A percentile compares a stretch with the other conserved stretches of the same genome.
These are phyloP conservation scores for Pholis gunnellus DNA, from an alignment of 2,113 vertebrate species.

Conservation along the genomic window DNA sequence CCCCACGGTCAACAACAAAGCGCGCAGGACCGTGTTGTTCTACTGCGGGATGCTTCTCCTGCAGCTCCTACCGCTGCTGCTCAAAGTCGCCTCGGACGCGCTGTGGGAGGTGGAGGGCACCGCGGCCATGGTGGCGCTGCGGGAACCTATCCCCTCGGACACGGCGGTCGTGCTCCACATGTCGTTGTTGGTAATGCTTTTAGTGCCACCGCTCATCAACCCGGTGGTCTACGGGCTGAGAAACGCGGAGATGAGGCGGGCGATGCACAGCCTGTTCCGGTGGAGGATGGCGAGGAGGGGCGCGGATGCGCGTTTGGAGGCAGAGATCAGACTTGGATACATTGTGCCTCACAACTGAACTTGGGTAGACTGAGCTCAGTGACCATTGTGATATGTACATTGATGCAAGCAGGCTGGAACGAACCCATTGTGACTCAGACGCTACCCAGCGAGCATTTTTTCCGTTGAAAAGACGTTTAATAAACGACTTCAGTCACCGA, in stretches of 20 bases:
- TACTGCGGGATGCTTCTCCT: conserved; percentile 76
- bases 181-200: conserved; percentile 51
- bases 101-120: conserved; percentile 64
- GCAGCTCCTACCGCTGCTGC: conserved; percentile 71
- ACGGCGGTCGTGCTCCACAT: conserved; percentile 58
- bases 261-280: conserved; percentile 12
- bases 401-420: not conserved
- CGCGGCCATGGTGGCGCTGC: not conserved
- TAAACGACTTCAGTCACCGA: too few species aligned
- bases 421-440: not conserved
- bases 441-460: not conserved
- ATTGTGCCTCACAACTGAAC: not conserved
- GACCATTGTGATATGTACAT: not conserved
- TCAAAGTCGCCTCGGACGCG: conserved; percentile 63
- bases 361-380: not conserved
- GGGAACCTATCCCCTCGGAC: not conserved
- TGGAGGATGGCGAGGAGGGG: not conserved
- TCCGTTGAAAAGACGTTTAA: too few species aligned
- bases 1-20: conserved; percentile 59
- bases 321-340: not conserved
- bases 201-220: conserved; percentile 75
- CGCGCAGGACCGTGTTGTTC: conserved; percentile 73
- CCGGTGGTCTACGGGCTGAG: conserved; percentile 73
- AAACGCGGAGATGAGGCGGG: conserved; percentile 61
- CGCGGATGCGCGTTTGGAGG: accelerated